Conservation (phyloP, 1,140 invertebrate species). For the Drosophila murphyi region DNA sequence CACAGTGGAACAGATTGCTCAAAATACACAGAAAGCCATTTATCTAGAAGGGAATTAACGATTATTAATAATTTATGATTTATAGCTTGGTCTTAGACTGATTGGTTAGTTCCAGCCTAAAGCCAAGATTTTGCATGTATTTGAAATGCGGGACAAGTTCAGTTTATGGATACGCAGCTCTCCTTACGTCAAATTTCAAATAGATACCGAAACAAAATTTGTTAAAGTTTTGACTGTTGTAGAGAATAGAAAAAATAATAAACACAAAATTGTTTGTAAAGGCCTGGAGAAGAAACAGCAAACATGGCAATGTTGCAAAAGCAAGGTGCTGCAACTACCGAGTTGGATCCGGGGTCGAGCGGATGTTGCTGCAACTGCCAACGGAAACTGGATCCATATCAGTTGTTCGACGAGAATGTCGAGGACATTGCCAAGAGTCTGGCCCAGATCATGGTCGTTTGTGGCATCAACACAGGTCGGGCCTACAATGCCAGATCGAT, state of each 20-base stretch:
- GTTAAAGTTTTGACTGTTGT: background rate
- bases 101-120: too few relatives aligned
- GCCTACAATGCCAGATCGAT: constrained; percentile 56
- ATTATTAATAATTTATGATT: too few relatives aligned
- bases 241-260: constrained; percentile 2
- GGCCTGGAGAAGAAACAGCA: constrained; percentile 17
- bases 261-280: constrained; percentile 40
- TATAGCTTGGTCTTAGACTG: too few relatives aligned
- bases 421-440: constrained; percentile 65
- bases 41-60: too few relatives aligned
- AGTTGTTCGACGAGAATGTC: constrained; percentile 67
- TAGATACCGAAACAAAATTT: background rate
- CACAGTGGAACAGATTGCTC: constrained; percentile 12
- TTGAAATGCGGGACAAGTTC: too few relatives aligned
- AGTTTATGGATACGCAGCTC: too few relatives aligned
- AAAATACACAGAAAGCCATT: too few relatives aligned
- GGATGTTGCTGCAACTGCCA: constrained; percentile 62
- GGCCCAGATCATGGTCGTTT: constrained; percentile 66
- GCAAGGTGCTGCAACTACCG: background rate
- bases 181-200: too few relatives aligned
- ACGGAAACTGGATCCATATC: constrained; percentile 61
- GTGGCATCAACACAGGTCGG: constrained; percentile 61
- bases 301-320: constrained; percentile 16
- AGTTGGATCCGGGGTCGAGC: background rate
- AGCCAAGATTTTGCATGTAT: too few relatives aligned